Base-by-base conservation (phyloP, 2,113 vertebrate species). In the Machaerirhynchus nigripectus region DNA sequence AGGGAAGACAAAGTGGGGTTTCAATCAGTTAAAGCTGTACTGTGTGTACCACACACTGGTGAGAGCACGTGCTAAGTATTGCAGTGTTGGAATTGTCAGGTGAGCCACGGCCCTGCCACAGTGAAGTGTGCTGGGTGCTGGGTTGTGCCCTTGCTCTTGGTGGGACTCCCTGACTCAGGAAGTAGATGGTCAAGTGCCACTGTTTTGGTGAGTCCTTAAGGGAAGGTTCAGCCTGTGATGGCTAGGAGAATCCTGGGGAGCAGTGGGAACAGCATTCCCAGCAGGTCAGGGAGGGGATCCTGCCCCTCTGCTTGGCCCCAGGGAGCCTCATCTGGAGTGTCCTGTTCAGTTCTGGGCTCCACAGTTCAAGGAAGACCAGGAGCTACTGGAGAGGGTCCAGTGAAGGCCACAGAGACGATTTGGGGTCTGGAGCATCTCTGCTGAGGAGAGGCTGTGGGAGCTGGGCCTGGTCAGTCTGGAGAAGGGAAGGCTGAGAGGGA, bases 31-130 rank as follows among this genome's bases (percentile, higher is more conserved):
- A 82, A 75, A 80, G 42, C 90, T 96, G 52, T 85, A 18, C 96
- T 97, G 92, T 69, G 12, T 95, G 73, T 89, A 60, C 93, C 95
- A 96, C 96, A 87, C 92, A 6, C 67, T 87, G 91, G 87, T 46
- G 94, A 85, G 27, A 9, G 55, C 52, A 22, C 21, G 12, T 75
- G 61, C 57, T 61, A 52, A 81, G 56, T 71, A 14, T 63, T 83
- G 50, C 39, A 82, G 37, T 84, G 60, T 67, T 78, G 63, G 69
- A 73, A 49, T 87, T 65, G 56, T 67, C 76, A 81, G 94, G 94
- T 93, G 91, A 94, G 92, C 77, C 1, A 0, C 21, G 49, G 37
- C 53, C 15, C 69, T 87, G 80, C 42, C 24, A 11, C 68, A 78
- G 73, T 47, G 65, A 42, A 70, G 12, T 44, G 5, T 40, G 31